Conservation (phyloP, 2,113 vertebrate genomes). For the Ophiodon elongatus region DNA sequence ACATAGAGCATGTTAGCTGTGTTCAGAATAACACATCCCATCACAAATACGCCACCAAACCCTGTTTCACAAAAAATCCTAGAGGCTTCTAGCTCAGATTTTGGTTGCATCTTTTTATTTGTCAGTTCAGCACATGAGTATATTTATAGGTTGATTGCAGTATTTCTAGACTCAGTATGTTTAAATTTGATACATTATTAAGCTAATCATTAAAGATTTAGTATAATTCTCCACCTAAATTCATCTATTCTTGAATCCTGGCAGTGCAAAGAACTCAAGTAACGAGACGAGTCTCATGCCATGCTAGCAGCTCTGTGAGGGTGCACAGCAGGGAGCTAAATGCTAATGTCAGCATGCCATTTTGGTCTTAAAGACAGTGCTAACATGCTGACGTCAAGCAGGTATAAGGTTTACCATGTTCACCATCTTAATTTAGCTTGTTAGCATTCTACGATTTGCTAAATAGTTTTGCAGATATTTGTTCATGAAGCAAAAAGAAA, state of each 20-base stretch:
- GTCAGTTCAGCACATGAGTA: not conserved
- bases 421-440: not conserved
- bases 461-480: not conserved
- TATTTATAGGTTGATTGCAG: not conserved
- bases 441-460: not conserved
- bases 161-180: not conserved
- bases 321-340: not conserved
- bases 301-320: not conserved
- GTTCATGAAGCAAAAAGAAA: not conserved
- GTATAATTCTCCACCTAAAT: not conserved
- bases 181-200: not conserved
- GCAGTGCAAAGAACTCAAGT: not conserved
- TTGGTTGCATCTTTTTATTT: not conserved
- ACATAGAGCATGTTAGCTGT: slow-evolving; percentile 52
- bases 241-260: not conserved
- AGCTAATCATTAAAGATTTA: not conserved
- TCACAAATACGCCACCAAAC: slow-evolving; percentile 40
- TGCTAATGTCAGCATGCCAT: not conserved
- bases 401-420: not conserved
- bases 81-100: not conserved
- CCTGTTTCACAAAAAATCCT: slow-evolving; percentile 22
- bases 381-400: not conserved
- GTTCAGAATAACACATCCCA: slow-evolving; percentile 50
- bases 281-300: not conserved
- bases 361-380: not conserved